Conservation (phyloP, 2,113 vertebrate species). For the Dasyprocta punctata region DNA sequence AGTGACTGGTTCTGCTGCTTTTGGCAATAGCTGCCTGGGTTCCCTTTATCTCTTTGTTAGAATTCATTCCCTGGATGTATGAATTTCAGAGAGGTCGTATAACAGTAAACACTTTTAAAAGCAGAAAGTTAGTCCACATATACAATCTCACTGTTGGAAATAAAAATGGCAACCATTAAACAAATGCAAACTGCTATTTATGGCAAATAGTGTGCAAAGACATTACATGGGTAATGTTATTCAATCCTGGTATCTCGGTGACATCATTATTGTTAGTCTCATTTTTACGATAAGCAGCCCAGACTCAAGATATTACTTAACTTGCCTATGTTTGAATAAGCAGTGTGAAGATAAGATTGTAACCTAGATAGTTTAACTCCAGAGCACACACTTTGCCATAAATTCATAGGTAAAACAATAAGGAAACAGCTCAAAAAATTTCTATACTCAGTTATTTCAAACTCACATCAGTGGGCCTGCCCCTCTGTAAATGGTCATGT, state of each 20-base stretch:
- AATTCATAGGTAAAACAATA: not conserved
- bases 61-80: not conserved
- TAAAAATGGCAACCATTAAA: not conserved
- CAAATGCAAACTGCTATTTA: not conserved
- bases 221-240: not conserved
- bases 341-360: not conserved
- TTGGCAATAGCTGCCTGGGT: not conserved
- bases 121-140: not conserved
- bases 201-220: not conserved
- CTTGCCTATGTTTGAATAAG: not conserved
- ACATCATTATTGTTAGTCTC: not conserved
- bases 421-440: constrained; percentile 1
- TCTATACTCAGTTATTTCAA: not conserved
- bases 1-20: not conserved
- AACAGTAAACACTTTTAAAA: not conserved
- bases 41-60: not conserved
- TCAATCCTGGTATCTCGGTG: not conserved
- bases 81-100: not conserved
- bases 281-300: not conserved
- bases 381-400: not conserved
- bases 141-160: not conserved
- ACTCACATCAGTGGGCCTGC: not conserved
- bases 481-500: not conserved
- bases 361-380: not conserved
- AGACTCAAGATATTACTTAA: not conserved